Evolutionary conservation across 2,888 invertebrate genomes (phyloP).

Genomic region (Fragum sueziense): DNA sequence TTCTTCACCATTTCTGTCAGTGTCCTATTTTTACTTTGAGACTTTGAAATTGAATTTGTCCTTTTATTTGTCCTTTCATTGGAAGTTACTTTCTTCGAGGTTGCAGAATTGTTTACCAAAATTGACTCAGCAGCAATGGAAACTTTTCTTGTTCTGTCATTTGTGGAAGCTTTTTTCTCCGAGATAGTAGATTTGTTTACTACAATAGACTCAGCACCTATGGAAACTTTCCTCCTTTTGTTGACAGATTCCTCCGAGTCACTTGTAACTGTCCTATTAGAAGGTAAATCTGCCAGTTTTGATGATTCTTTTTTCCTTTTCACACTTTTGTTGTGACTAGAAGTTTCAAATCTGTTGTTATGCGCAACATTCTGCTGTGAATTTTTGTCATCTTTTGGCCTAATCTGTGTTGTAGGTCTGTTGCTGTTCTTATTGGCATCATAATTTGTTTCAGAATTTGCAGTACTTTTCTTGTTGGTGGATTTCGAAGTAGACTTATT

Average conservation of each 20-base stretch:
- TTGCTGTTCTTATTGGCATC: not conserved
- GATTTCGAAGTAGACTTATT: not conserved
- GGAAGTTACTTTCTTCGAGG: too few relatives aligned
- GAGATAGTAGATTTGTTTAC: not conserved
- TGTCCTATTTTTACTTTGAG: too few relatives aligned
- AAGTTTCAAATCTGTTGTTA: not conserved
- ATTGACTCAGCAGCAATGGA: too few relatives aligned
- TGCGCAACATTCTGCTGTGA: too few relatives aligned
- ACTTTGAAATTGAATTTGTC: too few relatives aligned
- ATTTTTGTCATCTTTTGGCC: too few relatives aligned
- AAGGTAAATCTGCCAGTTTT: not conserved
- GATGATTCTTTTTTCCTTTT: not conserved
- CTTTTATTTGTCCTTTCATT: too few relatives aligned
- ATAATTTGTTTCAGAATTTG: not conserved
- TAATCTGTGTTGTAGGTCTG: too few relatives aligned
- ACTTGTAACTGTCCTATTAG: not conserved
- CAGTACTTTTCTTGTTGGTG: not conserved
- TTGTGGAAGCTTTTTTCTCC: too few relatives aligned
- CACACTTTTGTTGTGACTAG: not conserved
- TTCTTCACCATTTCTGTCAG: too few relatives aligned
- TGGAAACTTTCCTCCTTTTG: conserved; percentile 4
- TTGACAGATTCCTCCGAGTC: not conserved
- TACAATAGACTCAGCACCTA: not conserved
- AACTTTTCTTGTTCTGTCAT: too few relatives aligned
- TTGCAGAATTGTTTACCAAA: too few relatives aligned